Evolutionary conservation across 35 echinoderm and acorn worm species (phyloP).

Genomic region (Ptychodera flava): DNA sequence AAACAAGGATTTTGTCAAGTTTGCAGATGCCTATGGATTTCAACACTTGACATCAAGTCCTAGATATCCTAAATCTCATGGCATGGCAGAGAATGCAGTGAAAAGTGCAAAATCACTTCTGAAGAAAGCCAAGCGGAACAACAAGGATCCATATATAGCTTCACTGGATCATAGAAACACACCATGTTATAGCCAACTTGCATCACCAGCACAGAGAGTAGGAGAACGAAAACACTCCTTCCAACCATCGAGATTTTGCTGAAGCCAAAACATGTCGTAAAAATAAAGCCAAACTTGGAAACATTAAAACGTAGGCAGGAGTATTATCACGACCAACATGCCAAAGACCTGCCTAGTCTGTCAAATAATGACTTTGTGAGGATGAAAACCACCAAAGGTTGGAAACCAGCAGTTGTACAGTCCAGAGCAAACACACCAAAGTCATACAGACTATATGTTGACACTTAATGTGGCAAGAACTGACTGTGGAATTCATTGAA

Average conservation of each 20-base stretch:
- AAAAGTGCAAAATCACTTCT: conserved; percentile 45
- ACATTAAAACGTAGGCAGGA: conserved; percentile 39
- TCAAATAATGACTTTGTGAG: neutral
- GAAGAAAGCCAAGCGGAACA: conserved; percentile 40
- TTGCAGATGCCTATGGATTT: conserved; percentile 57
- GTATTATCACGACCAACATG: conserved; percentile 15
- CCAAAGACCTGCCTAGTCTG: neutral
- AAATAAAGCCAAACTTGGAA: conserved; percentile 8
- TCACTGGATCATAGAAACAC: conserved; percentile 16
- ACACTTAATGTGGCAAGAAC: too few relatives aligned
- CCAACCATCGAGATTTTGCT: conserved; percentile 16
- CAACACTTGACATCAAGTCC: conserved; percentile 57
- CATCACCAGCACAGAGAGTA: conserved; percentile 13
- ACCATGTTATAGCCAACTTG: neutral
- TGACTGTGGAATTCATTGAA: too few relatives aligned
- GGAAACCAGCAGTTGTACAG: conserved; percentile 24
- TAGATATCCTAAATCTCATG: conserved; percentile 44
- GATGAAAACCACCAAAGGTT: neutral
- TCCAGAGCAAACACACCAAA: conserved; percentile 7
- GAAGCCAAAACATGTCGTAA: neutral
- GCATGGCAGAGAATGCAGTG: conserved; percentile 34
- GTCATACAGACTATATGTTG: conserved; percentile 17
- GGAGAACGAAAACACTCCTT: conserved; percentile 25
- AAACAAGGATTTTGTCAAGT: conserved; percentile 35
- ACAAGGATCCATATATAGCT: conserved; percentile 14